Evolutionary conservation across 2,888 invertebrate genomes (phyloP), one percentile per base, ranked within the genome.

Genomic region (Calephelis perditalis): DNA sequence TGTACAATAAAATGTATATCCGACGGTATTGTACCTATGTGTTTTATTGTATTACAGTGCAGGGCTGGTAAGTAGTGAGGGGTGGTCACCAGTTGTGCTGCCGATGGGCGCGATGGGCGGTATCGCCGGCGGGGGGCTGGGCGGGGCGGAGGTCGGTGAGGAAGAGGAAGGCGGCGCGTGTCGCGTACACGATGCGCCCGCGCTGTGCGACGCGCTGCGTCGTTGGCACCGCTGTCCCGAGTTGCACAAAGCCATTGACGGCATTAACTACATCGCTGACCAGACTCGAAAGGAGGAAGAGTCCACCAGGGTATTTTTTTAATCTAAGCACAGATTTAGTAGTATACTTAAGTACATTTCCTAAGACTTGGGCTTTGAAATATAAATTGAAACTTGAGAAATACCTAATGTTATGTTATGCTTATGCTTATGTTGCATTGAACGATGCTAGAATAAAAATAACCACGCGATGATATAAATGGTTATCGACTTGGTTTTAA

Each of bases 241-340:
- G 86, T 93, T 97, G 70, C 96, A 96, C 86, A 97, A 97, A 84
- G 97, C 97, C 73, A 97, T 97, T 83, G 97, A 97, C 81, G 97
- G 97, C 68, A 96, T 97, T 70, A 94, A 95, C 76, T 97, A 96
- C 82, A 97, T 97, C 76, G 97, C 97, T 58, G 97, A 97, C 84
- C 97, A 97, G 84, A 97, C 97, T 62, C 94, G 96, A 76, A 94
- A 96, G 77, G 97, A 97, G 84, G 97, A 97, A 85, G 97, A 97
- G 81, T 96, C 97, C 63, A 96, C 96, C 60, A 93, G 96, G 92
- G 97, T 97, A 81, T 91, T 40, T 40, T 6, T 5, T 40, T 40
- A 7, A 40, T 5, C 7, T 40, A 6, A 40, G 8, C 3, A 40
- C 8, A 40, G 6, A 40, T 6, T 8, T 7, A 40, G 8, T 40